phyloP scores from a whole-genome alignment of 30 jellyfish, hydroid and myxozoan species.

The Pelagia noctiluca region DNA sequence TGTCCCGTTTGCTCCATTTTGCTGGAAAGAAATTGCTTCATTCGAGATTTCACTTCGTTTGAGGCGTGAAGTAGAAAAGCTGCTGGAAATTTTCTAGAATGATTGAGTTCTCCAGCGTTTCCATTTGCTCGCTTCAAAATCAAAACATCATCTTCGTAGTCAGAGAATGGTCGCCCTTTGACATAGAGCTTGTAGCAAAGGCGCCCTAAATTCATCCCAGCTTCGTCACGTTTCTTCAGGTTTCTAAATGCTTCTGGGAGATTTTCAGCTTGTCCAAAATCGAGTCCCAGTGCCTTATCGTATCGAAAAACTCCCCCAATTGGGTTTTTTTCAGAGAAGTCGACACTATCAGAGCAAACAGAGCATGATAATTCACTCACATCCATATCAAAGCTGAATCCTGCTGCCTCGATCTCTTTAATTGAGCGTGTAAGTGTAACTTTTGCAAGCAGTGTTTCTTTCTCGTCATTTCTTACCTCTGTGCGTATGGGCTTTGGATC shows the following conservation, averaged over 20 bases:
- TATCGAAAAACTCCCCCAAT: constrained; percentile 51
- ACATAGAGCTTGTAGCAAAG: constrained; percentile 53
- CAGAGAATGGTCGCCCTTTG: constrained; percentile 37
- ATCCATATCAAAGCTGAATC: constrained; percentile 24
- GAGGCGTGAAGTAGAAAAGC: constrained; percentile 41
- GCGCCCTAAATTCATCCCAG: constrained; percentile 46
- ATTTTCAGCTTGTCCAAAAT: constrained; percentile 22
- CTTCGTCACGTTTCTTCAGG: constrained; percentile 55
- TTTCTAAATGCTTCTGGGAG: constrained; percentile 57
- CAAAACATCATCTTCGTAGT: constrained; percentile 49
- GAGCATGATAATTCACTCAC: constrained; percentile 3
- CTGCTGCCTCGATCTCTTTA: constrained; percentile 53
- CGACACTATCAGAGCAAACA: constrained; percentile 48
- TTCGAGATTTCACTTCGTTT: constrained; percentile 33
- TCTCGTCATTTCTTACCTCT: constrained; percentile 36
- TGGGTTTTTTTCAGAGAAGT: constrained; percentile 52
- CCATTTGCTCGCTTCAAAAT: constrained; percentile 30
- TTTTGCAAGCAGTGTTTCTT: constrained; percentile 51
- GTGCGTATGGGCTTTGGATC: constrained; percentile 42
- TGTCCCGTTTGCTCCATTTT: constrained; percentile 58
- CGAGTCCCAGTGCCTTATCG: constrained; percentile 43
- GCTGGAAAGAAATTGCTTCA: constrained; percentile 41
- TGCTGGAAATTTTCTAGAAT: constrained; percentile 58
- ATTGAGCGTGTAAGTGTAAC: constrained; percentile 57
- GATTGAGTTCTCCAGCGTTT: constrained; percentile 57